Evolutionary conservation across 2,797 vertebrate species (phyloP).

Genomic region (Alcedo quadribrachys): DNA sequence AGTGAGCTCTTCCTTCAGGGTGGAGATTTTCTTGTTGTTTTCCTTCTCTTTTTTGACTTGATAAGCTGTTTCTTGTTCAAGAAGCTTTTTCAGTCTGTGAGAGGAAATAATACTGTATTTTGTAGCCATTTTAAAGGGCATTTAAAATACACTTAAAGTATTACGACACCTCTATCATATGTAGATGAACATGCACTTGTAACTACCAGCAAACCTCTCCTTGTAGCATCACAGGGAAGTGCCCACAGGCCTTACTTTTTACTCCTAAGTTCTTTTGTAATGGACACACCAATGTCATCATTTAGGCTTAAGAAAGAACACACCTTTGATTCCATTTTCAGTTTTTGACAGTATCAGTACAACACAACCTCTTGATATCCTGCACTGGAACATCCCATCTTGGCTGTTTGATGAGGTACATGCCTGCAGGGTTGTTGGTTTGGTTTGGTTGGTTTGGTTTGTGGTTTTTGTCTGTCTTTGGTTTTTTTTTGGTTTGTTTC

Average conservation of each 20-base stretch:
- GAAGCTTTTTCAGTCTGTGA: slow-evolving; percentile 91
- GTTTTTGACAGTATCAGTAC: neutral
- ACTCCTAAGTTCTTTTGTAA: neutral
- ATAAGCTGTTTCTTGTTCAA: slow-evolving; percentile 89
- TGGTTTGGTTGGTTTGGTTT: neutral
- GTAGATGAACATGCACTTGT: neutral
- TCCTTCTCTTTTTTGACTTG: slow-evolving; percentile 90
- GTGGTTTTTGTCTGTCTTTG: neutral
- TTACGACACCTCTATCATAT: neutral
- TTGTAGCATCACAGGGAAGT: neutral
- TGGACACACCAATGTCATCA: neutral
- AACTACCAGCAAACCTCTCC: neutral
- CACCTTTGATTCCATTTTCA: neutral
- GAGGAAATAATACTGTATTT: slow-evolving; percentile 58
- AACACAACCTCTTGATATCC: neutral
- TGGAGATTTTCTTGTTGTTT: slow-evolving; percentile 82
- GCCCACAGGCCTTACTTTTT: neutral
- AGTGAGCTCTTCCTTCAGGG: slow-evolving; percentile 91
- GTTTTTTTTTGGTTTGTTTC: neutral
- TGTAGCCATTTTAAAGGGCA: slow-evolving; percentile 25
- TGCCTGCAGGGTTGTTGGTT: neutral
- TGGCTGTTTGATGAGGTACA: neutral
- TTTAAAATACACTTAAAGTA: neutral
- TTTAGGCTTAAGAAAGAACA: neutral
- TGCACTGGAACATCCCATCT: neutral